Conservation (phyloP, 2,113 vertebrate genomes). For the Rana temporaria region DNA sequence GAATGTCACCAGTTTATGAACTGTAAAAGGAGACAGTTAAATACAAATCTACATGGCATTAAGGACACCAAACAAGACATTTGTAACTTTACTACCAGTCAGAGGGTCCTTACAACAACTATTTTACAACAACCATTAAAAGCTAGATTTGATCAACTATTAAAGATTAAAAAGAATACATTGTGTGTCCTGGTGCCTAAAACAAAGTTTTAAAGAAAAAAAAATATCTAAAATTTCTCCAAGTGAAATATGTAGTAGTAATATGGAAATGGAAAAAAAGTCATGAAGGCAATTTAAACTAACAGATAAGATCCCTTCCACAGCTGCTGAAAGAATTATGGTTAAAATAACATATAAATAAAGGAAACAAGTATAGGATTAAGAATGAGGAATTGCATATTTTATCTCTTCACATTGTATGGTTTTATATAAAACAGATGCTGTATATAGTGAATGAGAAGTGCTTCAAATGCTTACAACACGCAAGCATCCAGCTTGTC, state of each 20-base stretch:
- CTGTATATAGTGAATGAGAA: not conserved
- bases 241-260: not conserved
- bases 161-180: too few relatives aligned
- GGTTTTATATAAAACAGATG: conserved; percentile 20
- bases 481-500: not conserved
- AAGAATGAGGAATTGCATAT: not conserved
- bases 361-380: not conserved
- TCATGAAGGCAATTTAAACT: not conserved
- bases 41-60: too few relatives aligned
- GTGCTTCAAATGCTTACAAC: not conserved
- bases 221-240: not conserved
- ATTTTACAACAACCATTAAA: too few relatives aligned
- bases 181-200: too few relatives aligned
- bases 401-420: conserved; percentile 27
- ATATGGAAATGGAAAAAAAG: not conserved
- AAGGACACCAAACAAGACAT: too few relatives aligned
- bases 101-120: too few relatives aligned
- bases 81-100: too few relatives aligned
- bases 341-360: conserved; percentile 18
- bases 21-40: too few relatives aligned
- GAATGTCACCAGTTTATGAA: too few relatives aligned
- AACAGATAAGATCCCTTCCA: conserved; percentile 6
- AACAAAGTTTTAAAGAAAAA: not conserved
- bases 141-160: too few relatives aligned
- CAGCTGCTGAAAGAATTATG: conserved; percentile 6